Evolutionary conservation across 2,888 invertebrate genomes (phyloP).

Genomic region (Eilema depressum): DNA sequence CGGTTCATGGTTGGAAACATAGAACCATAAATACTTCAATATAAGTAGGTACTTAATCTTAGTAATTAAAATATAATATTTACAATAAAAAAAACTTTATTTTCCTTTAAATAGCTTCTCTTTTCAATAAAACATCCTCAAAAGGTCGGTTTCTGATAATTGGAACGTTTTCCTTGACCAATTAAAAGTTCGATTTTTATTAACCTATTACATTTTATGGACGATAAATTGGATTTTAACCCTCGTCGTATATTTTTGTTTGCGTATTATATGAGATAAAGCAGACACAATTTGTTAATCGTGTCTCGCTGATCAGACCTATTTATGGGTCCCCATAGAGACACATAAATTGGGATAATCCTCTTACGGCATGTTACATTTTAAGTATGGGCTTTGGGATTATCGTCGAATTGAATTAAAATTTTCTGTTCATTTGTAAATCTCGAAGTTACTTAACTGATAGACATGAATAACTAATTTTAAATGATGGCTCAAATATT

Average conservation of each 20-base stretch:
- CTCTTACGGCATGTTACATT: constrained; percentile 10
- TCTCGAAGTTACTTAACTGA: not conserved
- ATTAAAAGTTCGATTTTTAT: constrained; percentile 44
- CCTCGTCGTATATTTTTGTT: constrained; percentile 33
- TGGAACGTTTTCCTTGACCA: constrained; percentile 33
- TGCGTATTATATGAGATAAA: constrained; percentile 37
- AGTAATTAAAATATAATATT: too few species aligned
- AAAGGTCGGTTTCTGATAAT: constrained; percentile 25
- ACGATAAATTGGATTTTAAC: constrained; percentile 38
- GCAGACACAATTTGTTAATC: constrained; percentile 43
- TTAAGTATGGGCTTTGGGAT: not conserved
- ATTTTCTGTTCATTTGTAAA: not conserved
- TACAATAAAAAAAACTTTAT: not conserved
- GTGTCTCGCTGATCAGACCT: constrained; percentile 20
- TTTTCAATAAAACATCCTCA: constrained; percentile 13
- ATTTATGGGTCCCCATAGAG: constrained; percentile 27
- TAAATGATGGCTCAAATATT: not conserved
- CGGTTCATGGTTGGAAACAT: not conserved
- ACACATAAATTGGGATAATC: constrained; percentile 22
- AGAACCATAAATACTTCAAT: too few species aligned
- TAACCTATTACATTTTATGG: constrained; percentile 41
- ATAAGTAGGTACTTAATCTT: too few species aligned
- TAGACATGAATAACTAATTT: not conserved
- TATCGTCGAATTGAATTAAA: constrained; percentile 1
- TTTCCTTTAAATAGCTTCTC: not conserved